Conservation (phyloP, 1,140 invertebrate genomes). For the Ceratosolen fusciceps region DNA sequence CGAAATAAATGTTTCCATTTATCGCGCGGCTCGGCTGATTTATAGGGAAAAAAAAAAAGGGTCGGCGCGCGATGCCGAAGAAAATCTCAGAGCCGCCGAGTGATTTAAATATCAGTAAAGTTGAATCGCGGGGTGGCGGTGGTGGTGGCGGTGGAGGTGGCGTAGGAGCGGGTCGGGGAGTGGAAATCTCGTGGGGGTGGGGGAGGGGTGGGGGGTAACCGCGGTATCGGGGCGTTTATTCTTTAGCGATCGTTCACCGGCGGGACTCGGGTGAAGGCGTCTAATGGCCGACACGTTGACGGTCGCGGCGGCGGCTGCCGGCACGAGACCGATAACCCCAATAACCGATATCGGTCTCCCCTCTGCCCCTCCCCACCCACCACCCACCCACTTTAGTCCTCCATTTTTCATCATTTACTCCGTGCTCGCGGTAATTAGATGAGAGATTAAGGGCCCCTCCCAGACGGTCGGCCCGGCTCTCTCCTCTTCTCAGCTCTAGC, state of each 20-base stretch:
- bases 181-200: not conserved
- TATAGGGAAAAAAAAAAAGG: not conserved
- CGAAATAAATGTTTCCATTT: conserved; percentile 6
- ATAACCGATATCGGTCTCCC: too few species aligned
- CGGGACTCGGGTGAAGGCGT: too few species aligned
- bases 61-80: too few species aligned
- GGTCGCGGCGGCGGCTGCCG: not conserved
- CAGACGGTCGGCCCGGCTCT: too few species aligned
- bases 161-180: not conserved
- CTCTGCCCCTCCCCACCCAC: too few species aligned
- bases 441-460: not conserved
- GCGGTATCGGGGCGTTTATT: too few species aligned
- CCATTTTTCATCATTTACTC: conserved; percentile 21
- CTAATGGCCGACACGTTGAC: not conserved
- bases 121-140: not conserved
- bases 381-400: not conserved
- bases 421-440: conserved; percentile 25
- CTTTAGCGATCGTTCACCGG: not conserved
- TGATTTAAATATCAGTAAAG: not conserved
- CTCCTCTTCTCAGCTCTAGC: too few species aligned
- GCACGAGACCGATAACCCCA: not conserved
- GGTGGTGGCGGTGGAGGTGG: not conserved
- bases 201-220: too few species aligned
- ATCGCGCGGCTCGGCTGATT: not conserved
- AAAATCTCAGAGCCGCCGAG: not conserved